Evolutionary conservation across 2,888 invertebrate genomes (phyloP).

Genomic region (Meiosimyza platycephala): DNA sequence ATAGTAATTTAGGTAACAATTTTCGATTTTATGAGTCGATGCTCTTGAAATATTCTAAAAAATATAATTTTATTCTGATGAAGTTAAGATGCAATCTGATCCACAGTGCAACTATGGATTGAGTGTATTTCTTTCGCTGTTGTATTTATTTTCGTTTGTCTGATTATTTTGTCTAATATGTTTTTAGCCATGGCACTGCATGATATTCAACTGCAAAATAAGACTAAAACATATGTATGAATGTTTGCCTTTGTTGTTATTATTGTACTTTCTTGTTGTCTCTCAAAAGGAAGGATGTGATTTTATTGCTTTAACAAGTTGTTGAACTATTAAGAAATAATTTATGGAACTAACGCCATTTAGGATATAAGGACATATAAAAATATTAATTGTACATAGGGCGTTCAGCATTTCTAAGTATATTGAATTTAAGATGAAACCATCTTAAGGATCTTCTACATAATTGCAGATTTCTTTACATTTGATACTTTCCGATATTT

Average conservation of each 20-base stretch:
- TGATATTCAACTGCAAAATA: conserved; percentile 33
- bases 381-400: too few relatives aligned
- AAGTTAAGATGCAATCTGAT: too few relatives aligned
- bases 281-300: conserved; percentile 21
- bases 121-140: not conserved
- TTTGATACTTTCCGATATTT: too few relatives aligned
- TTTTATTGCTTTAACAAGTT: conserved; percentile 35
- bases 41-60: too few relatives aligned
- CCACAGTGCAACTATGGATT: too few relatives aligned
- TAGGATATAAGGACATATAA: not conserved
- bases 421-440: too few relatives aligned
- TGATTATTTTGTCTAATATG: conserved; percentile 37
- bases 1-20: not conserved
- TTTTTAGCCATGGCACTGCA: conserved; percentile 22
- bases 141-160: conserved; percentile 32
- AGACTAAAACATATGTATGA: conserved; percentile 22
- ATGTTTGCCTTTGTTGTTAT: not conserved
- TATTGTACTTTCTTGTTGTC: not conserved
- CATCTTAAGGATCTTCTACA: too few relatives aligned
- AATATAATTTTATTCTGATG: too few relatives aligned
- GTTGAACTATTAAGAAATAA: conserved; percentile 30
- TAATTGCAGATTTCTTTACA: too few relatives aligned
- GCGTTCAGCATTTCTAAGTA: too few relatives aligned
- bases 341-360: conserved; percentile 32
- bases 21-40: not conserved